These are phyloP conservation scores for Melanotaenia nigrans DNA, from an alignment of 2,797 vertebrate genomes.

Conservation along the genomic window DNA sequence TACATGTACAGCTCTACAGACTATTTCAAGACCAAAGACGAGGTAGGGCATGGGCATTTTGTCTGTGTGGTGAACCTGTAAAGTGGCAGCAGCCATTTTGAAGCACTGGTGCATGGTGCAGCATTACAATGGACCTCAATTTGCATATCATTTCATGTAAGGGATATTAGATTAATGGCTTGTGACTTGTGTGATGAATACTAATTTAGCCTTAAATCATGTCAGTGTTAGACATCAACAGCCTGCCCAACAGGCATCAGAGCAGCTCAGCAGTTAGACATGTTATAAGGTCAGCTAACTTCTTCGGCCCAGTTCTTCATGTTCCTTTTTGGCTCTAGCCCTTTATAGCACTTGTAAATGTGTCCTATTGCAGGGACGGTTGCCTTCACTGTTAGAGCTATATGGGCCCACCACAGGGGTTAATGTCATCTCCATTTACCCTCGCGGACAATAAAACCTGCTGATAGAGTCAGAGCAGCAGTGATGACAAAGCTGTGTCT, in stretches of 20 bases:
- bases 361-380: constrained; percentile 69
- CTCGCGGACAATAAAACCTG: constrained; percentile 66
- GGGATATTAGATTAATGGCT: constrained; percentile 83
- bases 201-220: constrained; percentile 80
- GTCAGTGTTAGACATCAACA: constrained; percentile 68
- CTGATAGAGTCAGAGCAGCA: constrained; percentile 59
- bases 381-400: constrained; percentile 64
- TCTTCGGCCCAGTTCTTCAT: constrained; percentile 47
- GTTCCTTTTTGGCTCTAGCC: constrained; percentile 39
- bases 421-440: constrained; percentile 67
- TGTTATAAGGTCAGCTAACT: constrained; percentile 81
- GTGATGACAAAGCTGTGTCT: constrained; percentile 37
- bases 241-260: constrained; percentile 64
- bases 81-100: constrained; percentile 75
- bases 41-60: constrained; percentile 25
- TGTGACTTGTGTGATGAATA: constrained; percentile 83
- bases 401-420: constrained; percentile 59
- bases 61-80: constrained; percentile 44
- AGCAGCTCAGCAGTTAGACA: constrained; percentile 67
- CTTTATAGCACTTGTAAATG: constrained; percentile 74
- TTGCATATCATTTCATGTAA: constrained; percentile 83
- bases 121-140: constrained; percentile 78
- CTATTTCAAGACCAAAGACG: constrained; percentile 16
- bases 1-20: background rate
- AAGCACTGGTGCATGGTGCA: constrained; percentile 68